Conservation (phyloP, 2,797 vertebrate species). For the Huso huso region DNA sequence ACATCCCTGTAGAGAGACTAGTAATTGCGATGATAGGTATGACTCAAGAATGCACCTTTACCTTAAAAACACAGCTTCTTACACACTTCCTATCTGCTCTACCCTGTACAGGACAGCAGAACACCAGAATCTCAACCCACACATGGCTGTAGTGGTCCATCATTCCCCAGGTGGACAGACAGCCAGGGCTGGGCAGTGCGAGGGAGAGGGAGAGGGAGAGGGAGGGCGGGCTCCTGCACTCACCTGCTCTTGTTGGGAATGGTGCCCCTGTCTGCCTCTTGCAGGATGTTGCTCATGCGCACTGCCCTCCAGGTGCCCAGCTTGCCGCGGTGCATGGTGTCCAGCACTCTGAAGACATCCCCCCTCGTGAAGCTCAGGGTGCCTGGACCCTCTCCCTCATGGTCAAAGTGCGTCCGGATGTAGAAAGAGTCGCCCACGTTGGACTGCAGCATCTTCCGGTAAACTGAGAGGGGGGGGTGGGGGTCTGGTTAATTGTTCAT, state of each 20-base stretch:
- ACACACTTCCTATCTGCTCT: background rate
- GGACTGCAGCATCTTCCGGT: conserved; percentile 80
- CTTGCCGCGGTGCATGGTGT: conserved; percentile 79
- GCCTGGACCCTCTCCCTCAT: conserved; percentile 60
- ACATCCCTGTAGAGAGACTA: no score
- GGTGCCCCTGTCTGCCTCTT: conserved; percentile 81
- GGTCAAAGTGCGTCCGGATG: conserved; percentile 88
- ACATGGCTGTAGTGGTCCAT: background rate
- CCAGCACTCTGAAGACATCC: conserved; percentile 86
- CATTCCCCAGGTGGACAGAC: no score
- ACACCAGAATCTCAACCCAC: background rate
- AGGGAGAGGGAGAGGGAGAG: no score
- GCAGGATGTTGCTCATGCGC: conserved; percentile 81
- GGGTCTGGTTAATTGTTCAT: no score
- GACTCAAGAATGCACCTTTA: background rate
- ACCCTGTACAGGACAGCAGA: background rate
- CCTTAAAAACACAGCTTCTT: background rate
- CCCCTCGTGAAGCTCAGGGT: conserved; percentile 81
- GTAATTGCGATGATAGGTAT: background rate
- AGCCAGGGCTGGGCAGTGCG: no score
- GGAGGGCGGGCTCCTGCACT: background rate
- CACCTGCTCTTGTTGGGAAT: conserved; percentile 84
- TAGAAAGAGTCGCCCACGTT: conserved; percentile 87
- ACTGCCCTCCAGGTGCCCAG: conserved; percentile 79
- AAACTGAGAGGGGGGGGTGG: conserved; percentile 57